phyloP scores from a whole-genome alignment of 2,888 invertebrate species.

The Erebia aethiops region DNA sequence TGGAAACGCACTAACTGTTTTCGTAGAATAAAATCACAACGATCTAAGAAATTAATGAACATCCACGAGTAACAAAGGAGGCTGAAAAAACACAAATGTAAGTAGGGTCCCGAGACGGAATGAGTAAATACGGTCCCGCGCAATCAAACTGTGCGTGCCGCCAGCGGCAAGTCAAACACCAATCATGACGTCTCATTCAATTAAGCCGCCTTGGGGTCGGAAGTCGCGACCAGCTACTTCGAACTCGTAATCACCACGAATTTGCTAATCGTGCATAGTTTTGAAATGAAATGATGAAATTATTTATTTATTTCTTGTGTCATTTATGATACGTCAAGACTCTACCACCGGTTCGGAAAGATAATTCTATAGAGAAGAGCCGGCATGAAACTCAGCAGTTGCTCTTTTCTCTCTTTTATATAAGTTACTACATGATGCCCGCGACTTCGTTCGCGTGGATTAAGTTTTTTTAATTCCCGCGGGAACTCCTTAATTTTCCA shows the following conservation, averaged over 20 bases:
- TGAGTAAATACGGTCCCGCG: slow-evolving; percentile 41
- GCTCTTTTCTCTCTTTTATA: too few relatives aligned
- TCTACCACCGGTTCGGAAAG: too few relatives aligned
- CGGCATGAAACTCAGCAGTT: too few relatives aligned
- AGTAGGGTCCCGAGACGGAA: slow-evolving; percentile 36
- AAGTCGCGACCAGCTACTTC: slow-evolving; percentile 36
- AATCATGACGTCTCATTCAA: slow-evolving; percentile 46
- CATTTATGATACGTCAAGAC: too few relatives aligned
- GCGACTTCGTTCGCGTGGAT: too few relatives aligned
- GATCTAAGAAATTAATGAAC: not conserved
- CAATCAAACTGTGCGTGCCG: slow-evolving; percentile 43
- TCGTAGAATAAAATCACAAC: not conserved
- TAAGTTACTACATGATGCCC: too few relatives aligned
- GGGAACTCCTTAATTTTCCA: too few relatives aligned
- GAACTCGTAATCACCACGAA: slow-evolving; percentile 27
- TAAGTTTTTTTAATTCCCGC: too few relatives aligned
- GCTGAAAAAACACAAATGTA: slow-evolving; percentile 36
- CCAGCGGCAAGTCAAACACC: slow-evolving; percentile 46
- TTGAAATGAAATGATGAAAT: too few relatives aligned
- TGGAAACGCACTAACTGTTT: too few relatives aligned
- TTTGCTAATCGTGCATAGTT: slow-evolving; percentile 7
- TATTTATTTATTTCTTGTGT: too few relatives aligned
- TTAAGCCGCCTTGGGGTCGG: slow-evolving; percentile 42
- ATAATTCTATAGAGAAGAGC: too few relatives aligned
- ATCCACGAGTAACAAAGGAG: slow-evolving; percentile 33